These are phyloP conservation scores for Phyto melanocephala DNA, from an alignment of 2,888 invertebrate species.

Conservation along the genomic window DNA sequence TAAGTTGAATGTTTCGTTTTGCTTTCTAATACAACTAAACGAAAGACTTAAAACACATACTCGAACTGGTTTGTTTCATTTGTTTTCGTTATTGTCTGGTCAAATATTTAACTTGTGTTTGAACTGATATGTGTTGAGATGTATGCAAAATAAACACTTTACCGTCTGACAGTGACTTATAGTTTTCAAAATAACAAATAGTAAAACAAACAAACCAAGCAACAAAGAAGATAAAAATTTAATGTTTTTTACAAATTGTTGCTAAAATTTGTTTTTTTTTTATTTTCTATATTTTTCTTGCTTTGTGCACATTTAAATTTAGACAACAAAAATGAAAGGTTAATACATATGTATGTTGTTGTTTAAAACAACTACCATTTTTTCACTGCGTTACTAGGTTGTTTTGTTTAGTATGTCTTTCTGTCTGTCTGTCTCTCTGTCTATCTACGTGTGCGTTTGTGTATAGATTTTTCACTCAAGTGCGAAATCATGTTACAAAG, in stretches of 20 bases:
- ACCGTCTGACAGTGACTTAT: conserved; percentile 55
- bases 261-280: not conserved
- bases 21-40: conserved; percentile 3
- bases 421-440: not conserved
- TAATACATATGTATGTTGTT: conserved; percentile 12
- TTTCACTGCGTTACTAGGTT: conserved; percentile 35
- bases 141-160: conserved; percentile 28
- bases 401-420: not conserved
- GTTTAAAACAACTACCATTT: conserved; percentile 17
- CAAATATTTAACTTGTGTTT: not conserved
- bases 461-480: conserved; percentile 49
- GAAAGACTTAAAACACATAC: conserved; percentile 60
- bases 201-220: too few species aligned
- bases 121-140: not conserved
- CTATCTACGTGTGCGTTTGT: not conserved
- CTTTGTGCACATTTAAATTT: conserved; percentile 6
- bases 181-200: too few species aligned
- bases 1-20: not conserved
- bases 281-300: too few species aligned
- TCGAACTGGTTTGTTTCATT: not conserved
- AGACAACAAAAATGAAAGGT: conserved; percentile 55
- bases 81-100: not conserved
- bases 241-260: conserved; percentile 12
- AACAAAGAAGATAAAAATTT: not conserved
- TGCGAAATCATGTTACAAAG: conserved; percentile 67